Evolutionary conservation across 2,888 invertebrate species (phyloP), one percentile per base, ranked within the genome.

Genomic region (Melanostoma scalare): DNA sequence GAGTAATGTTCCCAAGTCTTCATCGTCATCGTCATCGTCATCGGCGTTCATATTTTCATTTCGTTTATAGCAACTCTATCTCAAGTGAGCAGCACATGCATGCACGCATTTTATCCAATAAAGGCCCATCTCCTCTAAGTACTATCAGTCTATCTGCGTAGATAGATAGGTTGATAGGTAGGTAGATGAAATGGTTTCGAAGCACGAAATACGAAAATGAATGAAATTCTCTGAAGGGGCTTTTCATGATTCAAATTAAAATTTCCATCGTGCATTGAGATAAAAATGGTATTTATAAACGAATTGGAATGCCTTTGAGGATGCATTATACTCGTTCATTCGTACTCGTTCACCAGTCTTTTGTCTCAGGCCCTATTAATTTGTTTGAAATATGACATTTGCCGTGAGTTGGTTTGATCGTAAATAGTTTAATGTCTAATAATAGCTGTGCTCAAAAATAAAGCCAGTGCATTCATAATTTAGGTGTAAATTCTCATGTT

Each of bases 191-290:
- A 20, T 20, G 20, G 20, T 9, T 6, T 4, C 20, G 9, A 33
- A 20, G 20, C 52, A 31, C 36, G 50, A 30, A 31, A 0, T 68
- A 53, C 65, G 44, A 20, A 20, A 78, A 58, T 78, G 82, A 78
- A 69, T 78, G 78, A 84, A 79, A 74, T 78, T 78, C 73, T 78
- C 60, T 35, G 68, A 77, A 82, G 77, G 77, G 77, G 73, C 67
- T 82, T 55, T 35, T 58, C 20, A 2, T 65, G 35, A 35, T 55
- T 60, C 35, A 63, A 55, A 76, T 82, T 73, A 77, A 73, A 72
- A 77, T 68, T 74, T 78, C 36, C 78, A 69, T 73, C 61, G 52
- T 73, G 73, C 67, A 82, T 65, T 46, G 46, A 63, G 67, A 73
- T 71, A 77, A 68, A 53, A 10, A 53, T 35, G 38, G 48, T 73